Evolutionary conservation across 2,113 vertebrate genomes (phyloP).

Genomic region (Bombycilla garrulus): DNA sequence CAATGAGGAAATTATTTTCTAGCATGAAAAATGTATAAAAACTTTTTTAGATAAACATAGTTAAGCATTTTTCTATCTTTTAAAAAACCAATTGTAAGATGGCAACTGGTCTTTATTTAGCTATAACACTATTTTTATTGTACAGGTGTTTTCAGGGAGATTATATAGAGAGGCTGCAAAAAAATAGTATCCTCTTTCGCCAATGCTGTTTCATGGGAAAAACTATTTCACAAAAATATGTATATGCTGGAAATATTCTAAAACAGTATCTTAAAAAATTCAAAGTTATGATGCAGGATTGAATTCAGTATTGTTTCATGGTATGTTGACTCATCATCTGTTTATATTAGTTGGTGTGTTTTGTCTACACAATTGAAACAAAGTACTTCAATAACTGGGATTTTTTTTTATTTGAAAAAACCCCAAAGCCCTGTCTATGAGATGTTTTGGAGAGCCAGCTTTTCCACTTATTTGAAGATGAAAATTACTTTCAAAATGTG

Average conservation of each 20-base stretch:
- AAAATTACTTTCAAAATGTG: background rate
- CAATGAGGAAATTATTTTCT: background rate
- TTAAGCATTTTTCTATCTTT: background rate
- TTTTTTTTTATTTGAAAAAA: background rate
- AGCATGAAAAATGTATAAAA: background rate
- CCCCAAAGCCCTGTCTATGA: background rate
- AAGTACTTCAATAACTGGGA: background rate
- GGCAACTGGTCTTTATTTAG: background rate
- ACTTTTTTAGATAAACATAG: background rate
- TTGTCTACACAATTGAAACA: background rate
- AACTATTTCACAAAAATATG: background rate
- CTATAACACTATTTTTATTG: background rate
- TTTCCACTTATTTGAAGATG: background rate
- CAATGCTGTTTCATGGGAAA: background rate
- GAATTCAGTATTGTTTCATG: background rate
- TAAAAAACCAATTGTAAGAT: background rate
- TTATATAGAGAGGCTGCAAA: background rate
- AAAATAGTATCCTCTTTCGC: background rate
- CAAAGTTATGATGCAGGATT: background rate
- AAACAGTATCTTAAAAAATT: background rate
- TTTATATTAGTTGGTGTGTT: background rate
- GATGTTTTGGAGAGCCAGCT: background rate
- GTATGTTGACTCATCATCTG: background rate
- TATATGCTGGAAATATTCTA: background rate
- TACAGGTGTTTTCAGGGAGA: background rate